Base-by-base conservation (phyloP, 2,888 invertebrate genomes). In the Lasioglossum vierecki region DNA sequence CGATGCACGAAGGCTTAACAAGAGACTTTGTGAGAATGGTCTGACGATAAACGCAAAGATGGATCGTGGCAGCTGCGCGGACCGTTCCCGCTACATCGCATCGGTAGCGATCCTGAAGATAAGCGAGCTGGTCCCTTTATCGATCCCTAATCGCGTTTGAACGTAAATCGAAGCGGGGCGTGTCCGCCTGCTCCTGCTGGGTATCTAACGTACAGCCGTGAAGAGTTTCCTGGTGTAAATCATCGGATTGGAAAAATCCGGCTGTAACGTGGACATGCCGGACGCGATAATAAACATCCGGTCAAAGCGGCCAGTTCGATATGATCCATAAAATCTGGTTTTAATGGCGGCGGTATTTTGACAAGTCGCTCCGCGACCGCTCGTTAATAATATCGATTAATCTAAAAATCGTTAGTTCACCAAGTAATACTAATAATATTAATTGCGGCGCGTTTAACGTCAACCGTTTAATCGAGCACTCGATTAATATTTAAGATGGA, bases 191-290 rank as follows among this genome's bases (percentile, higher is more conserved):
- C 77, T 83, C 87, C 83, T 72, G 81, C 76, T 79, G 72, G 72
- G 77, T 83, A 83, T 78, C 81, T 63, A 77, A 71, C 81, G 57
- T 77, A 71, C 57, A 60, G 57, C 79, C 49, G 60, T 46, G 68
- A 80, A 79, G 41, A 79, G 82, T 88, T 90, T 90, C 84, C 90
- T 90, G 80, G 79, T 85, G 71, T 90, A 90, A 89, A 90, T 90
- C 88, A 86, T 39, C n/a, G 76, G 79, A 70, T 63, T 22, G 57
- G 35, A 79, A 88, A 82, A 82, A 77, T 66, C n/a, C 13, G 13
- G 8, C 71, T 41, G 73, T 49, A 73, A 76, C 60, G 46, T 39
- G 70, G 82, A 77, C 44, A 39, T 8, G 60, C 39, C 35, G 57
- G 57, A 78, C 63, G 46, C 57, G 26, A 35, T 83, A 77, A 60